Percentiles rank a stretch among this genome's conserved stretches.
Conservation (phyloP, 2,113 vertebrate genomes). For the Clarias gariepinus region DNA sequence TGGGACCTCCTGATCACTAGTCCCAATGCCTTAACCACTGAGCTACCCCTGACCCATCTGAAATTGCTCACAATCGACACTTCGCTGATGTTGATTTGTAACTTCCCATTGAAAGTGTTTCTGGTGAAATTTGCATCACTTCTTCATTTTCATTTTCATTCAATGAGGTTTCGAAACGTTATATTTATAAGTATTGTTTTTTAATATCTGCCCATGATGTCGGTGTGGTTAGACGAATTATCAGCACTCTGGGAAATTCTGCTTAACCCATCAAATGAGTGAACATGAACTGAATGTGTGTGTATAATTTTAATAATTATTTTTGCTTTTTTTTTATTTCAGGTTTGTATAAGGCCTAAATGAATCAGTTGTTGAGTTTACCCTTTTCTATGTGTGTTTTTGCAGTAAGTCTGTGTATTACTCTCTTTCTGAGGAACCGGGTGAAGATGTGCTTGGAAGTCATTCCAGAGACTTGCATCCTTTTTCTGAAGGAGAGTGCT, state of each 20-base stretch:
- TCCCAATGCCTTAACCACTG: too few species aligned
- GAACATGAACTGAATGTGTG: not conserved
- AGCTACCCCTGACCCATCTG: too few species aligned
- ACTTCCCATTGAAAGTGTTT: not conserved
- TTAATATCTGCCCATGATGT: too few species aligned
- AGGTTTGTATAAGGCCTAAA: not conserved
- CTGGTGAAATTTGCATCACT: not conserved
- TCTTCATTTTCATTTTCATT: not conserved
- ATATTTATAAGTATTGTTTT: not conserved
- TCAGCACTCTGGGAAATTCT: not conserved
- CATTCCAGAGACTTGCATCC: slow-evolving; percentile 67
- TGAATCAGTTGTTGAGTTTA: not conserved
- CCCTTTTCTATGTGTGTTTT: slow-evolving; percentile 41
- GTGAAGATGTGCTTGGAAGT: slow-evolving; percentile 31
- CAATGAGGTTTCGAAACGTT: not conserved
- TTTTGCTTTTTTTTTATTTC: not conserved
- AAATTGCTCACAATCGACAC: too few species aligned
- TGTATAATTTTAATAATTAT: not conserved
- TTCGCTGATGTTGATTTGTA: too few species aligned
- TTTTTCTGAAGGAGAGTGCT: slow-evolving; percentile 80
- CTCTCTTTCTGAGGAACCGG: slow-evolving; percentile 68
- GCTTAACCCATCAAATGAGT: not conserved
- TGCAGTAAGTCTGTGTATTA: slow-evolving; percentile 74
- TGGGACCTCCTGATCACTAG: too few species aligned
- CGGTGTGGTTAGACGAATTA: not conserved